Conservation (phyloP, 37 sponge, comb jelly and placozoan genomes). For the Geodia barretti region DNA sequence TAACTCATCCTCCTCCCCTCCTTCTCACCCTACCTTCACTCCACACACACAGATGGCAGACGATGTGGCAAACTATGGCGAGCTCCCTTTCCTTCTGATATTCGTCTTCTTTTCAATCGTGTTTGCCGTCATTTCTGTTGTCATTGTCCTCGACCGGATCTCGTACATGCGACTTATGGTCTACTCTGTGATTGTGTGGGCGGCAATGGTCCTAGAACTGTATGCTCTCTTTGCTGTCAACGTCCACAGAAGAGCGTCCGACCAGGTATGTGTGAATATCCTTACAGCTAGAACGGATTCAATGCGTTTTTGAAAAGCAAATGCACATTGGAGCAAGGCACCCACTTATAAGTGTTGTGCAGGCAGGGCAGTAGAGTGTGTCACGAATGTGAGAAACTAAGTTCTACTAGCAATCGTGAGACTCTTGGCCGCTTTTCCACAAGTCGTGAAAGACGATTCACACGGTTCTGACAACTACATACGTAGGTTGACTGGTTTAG, state of each 20-base stretch:
- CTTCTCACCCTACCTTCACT: not conserved
- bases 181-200: slow-evolving; percentile 39
- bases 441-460: no score
- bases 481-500: no score
- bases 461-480: no score
- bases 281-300: no score
- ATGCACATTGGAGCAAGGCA: no score
- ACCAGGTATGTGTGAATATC: slow-evolving; percentile 25
- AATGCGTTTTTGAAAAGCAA: no score
- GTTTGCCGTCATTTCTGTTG: slow-evolving; percentile 24
- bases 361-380: no score
- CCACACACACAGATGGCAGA: not conserved
- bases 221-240: slow-evolving; percentile 21
- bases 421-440: no score
- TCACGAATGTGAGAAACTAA: no score
- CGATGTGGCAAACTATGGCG: slow-evolving; percentile 29
- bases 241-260: slow-evolving; percentile 23
- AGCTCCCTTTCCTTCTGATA: slow-evolving; percentile 41
- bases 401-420: no score
- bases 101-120: slow-evolving; percentile 10
- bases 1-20: no score
- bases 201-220: slow-evolving; percentile 16
- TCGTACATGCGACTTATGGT: slow-evolving; percentile 8
- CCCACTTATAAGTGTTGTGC: no score
- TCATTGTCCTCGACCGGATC: slow-evolving; percentile 22